Conservation (phyloP, 2,888 invertebrate genomes). For the Drosophila siamana region DNA sequence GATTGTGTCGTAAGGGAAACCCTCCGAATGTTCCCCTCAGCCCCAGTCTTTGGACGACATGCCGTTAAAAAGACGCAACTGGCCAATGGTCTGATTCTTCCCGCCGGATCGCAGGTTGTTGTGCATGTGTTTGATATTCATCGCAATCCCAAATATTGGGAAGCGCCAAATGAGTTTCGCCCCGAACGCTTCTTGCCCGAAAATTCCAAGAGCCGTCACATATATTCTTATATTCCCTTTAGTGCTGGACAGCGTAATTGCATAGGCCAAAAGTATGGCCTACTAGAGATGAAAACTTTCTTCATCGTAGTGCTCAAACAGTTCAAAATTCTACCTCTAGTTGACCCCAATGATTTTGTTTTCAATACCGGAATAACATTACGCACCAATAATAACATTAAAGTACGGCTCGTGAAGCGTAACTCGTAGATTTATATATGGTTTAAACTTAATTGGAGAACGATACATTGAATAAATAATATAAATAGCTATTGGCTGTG, state of each 20-base stretch:
- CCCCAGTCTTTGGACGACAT: slow-evolving; percentile 87
- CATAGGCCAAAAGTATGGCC: slow-evolving; percentile 79
- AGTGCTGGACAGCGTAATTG: slow-evolving; percentile 84
- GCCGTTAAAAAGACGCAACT: slow-evolving; percentile 83
- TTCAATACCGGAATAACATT: slow-evolving; percentile 49
- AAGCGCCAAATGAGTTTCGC: slow-evolving; percentile 72
- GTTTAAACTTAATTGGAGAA: no score
- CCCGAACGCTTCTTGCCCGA: slow-evolving; percentile 86
- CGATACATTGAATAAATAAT: not conserved
- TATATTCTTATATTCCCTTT: slow-evolving; percentile 81
- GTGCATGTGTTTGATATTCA: slow-evolving; percentile 78
- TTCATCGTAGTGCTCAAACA: slow-evolving; percentile 64
- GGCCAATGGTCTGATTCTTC: slow-evolving; percentile 72
- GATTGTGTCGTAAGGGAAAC: slow-evolving; percentile 67
- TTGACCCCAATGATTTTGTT: slow-evolving; percentile 43
- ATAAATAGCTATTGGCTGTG: not conserved
- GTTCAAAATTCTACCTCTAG: slow-evolving; percentile 59
- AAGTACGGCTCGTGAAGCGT: slow-evolving; percentile 50
- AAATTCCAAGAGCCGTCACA: slow-evolving; percentile 80
- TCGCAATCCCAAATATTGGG: slow-evolving; percentile 74
- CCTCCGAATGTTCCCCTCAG: slow-evolving; percentile 88
- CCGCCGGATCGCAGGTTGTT: slow-evolving; percentile 63
- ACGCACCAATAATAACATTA: slow-evolving; percentile 47
- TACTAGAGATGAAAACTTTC: slow-evolving; percentile 76
- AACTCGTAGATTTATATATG: not conserved